These are phyloP conservation scores for Turritopsis rubra DNA, from an alignment of 30 jellyfish, hydroid and myxozoan genomes.

Conservation along the genomic window DNA sequence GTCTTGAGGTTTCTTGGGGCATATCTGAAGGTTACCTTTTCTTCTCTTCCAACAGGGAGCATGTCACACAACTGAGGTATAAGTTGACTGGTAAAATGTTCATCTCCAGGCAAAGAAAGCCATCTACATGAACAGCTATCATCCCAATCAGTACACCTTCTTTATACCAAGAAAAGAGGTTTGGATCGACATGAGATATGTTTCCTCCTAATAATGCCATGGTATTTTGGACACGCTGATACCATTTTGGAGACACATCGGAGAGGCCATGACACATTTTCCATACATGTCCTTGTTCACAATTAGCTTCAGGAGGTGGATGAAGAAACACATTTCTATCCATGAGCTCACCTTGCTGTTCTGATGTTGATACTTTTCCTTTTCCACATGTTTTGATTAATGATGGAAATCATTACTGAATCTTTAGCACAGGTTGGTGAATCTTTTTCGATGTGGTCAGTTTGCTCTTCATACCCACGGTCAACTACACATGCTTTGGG, in stretches of 20 bases:
- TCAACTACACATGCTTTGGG: constrained; percentile 33
- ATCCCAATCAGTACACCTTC: constrained; percentile 1
- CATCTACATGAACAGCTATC: constrained; percentile 2
- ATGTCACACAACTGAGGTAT: background rate
- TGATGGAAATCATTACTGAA: constrained; percentile 2
- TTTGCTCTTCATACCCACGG: constrained; percentile 37
- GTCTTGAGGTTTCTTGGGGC: too few species aligned
- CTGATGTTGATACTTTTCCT: constrained; percentile 27
- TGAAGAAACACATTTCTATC: constrained; percentile 14
- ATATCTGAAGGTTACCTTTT: too few species aligned
- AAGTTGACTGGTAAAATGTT: background rate
- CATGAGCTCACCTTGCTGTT: constrained; percentile 32
- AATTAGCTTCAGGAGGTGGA: constrained; percentile 17
- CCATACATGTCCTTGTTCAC: background rate
- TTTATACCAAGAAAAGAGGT: background rate
- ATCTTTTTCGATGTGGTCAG: constrained; percentile 1
- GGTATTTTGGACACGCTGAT: background rate
- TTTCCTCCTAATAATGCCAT: background rate
- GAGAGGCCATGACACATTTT: background rate
- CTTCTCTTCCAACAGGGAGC: too few species aligned
- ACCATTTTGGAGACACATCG: background rate
- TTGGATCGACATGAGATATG: background rate
- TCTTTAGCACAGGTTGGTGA: constrained; percentile 31
- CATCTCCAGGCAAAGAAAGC: background rate
- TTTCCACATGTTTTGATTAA: constrained; percentile 25